These are phyloP conservation scores for Aproaerema taeniolella DNA, from an alignment of 2,888 invertebrate genomes.

Conservation along the genomic window DNA sequence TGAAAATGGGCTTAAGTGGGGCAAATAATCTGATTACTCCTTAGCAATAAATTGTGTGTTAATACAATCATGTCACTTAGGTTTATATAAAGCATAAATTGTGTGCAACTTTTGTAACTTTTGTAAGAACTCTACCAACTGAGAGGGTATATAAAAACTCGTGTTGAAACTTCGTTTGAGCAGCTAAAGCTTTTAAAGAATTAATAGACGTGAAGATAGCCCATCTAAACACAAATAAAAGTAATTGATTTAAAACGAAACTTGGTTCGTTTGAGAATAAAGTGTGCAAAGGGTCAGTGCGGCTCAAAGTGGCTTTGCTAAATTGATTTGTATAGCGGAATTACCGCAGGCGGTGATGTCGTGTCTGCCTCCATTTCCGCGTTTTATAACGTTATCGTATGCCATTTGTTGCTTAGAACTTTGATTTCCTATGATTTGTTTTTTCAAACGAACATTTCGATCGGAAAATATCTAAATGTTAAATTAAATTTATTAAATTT, in stretches of 20 bases:
- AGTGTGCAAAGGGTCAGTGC: conserved; percentile 54
- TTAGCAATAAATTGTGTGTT: conserved; percentile 7
- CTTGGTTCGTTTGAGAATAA: conserved; percentile 42
- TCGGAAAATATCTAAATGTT: too few relatives aligned
- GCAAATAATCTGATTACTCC: conserved; percentile 10
- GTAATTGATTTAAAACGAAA: conserved; percentile 23
- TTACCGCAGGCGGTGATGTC: conserved; percentile 38
- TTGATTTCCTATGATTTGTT: too few relatives aligned
- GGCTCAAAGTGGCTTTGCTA: conserved; percentile 66
- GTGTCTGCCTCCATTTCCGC: conserved; percentile 33
- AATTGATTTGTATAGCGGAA: conserved; percentile 73
- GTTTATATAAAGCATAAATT: background rate
- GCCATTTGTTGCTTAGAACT: conserved; percentile 33
- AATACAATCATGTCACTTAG: conserved; percentile 9
- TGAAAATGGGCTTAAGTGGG: conserved; percentile 6
- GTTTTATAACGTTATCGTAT: conserved; percentile 30
- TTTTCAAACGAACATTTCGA: too few relatives aligned
- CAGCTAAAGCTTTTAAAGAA: too few relatives aligned
- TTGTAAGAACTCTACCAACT: too few relatives aligned
- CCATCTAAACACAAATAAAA: conserved; percentile 19
- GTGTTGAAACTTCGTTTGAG: too few relatives aligned
- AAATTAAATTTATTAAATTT: too few relatives aligned
- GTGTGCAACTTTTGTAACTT: too few relatives aligned
- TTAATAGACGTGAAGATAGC: conserved; percentile 1
- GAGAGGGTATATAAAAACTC: too few relatives aligned